Conservation (phyloP, 2,888 invertebrate species). For the Lordiphosa fenestrarum region DNA sequence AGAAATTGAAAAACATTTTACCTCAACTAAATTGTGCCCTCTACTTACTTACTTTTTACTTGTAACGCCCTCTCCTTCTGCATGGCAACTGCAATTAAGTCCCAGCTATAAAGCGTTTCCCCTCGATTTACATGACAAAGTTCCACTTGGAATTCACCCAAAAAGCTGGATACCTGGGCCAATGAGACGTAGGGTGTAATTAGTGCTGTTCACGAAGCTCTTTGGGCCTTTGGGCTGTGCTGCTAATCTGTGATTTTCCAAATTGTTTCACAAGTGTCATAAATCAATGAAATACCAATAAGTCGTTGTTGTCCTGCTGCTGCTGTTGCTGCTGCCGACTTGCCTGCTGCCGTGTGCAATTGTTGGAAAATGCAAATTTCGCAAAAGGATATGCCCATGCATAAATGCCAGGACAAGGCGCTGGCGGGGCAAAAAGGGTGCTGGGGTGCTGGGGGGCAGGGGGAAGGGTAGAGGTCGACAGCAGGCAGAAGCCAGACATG, state of each 20-base stretch:
- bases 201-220: conserved; percentile 43
- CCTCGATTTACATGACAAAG: conserved; percentile 57
- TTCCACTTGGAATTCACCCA: conserved; percentile 7
- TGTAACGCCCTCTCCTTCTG: conserved; percentile 1
- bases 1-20: background rate
- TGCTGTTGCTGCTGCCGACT: conserved; percentile 3
- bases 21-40: conserved; percentile 28
- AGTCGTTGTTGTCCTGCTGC: conserved; percentile 53
- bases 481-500: conserved; percentile 49
- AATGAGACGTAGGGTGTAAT: conserved; percentile 64
- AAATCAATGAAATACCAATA: conserved; percentile 80
- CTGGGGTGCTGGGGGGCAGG: conserved; percentile 10
- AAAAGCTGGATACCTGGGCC: conserved; percentile 26
- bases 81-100: conserved; percentile 30
- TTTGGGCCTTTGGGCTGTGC: conserved; percentile 23
- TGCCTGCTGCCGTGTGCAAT: conserved; percentile 50
- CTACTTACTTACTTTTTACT: conserved; percentile 36
- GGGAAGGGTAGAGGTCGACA: conserved; percentile 37
- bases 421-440: background rate
- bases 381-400: conserved; percentile 70
- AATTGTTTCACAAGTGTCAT: conserved; percentile 79
- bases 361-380: conserved; percentile 77
- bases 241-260: conserved; percentile 79
- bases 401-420: conserved; percentile 44
- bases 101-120: background rate